These are phyloP conservation scores for Drosophila varians DNA, from an alignment of 1,140 invertebrate species.

Conservation along the genomic window DNA sequence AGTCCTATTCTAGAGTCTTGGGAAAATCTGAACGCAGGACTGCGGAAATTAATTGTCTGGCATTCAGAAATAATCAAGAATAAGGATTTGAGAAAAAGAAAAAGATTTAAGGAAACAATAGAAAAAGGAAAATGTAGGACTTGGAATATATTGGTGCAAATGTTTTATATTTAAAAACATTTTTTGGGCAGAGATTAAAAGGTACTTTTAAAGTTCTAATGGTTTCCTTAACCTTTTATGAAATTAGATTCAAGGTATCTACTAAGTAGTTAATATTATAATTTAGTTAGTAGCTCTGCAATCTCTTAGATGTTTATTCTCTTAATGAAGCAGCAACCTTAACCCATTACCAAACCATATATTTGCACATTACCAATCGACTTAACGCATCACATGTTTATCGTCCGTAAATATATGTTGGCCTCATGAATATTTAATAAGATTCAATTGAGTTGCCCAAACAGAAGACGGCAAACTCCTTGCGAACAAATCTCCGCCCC, in stretches of 20 bases:
- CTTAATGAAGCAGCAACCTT: neutral
- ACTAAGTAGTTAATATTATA: neutral
- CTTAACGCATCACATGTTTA: slow-evolving; percentile 55
- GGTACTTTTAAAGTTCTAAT: no score
- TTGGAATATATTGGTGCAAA: no score
- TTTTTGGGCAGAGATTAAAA: no score
- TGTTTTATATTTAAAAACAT: no score
- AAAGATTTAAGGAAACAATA: neutral
- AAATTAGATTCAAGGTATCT: no score
- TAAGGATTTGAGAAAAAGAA: neutral
- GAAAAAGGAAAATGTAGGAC: neutral
- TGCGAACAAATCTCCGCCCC: slow-evolving; percentile 12
- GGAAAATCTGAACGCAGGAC: slow-evolving; percentile 22
- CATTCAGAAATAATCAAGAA: slow-evolving; percentile 1
- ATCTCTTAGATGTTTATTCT: neutral
- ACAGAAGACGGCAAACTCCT: slow-evolving; percentile 29
- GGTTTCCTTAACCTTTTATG: no score
- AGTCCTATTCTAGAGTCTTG: slow-evolving; percentile 27
- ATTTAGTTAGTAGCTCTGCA: neutral
- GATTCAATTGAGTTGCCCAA: slow-evolving; percentile 60
- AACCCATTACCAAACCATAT: slow-evolving; percentile 23
- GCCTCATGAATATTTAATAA: slow-evolving; percentile 67
- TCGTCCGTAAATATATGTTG: slow-evolving; percentile 36
- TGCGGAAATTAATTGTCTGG: slow-evolving; percentile 30
- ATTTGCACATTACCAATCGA: slow-evolving; percentile 65